phyloP scores from a whole-genome alignment of 2,113 vertebrate species.

The Sminthopsis crassicaudata region DNA sequence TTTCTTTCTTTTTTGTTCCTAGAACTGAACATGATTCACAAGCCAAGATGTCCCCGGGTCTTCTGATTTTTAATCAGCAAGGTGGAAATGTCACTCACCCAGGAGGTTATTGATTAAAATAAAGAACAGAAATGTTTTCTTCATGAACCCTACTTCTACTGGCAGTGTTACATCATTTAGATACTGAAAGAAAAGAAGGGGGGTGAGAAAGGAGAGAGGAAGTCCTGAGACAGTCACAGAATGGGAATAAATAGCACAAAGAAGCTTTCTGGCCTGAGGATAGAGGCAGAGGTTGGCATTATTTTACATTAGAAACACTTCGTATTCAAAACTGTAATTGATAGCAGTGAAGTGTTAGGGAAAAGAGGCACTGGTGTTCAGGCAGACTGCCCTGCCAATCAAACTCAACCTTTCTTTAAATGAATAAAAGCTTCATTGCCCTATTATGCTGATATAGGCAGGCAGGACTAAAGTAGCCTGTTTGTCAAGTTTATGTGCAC shows the following conservation, averaged over 20 bases:
- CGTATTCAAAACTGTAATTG: conserved; percentile 93
- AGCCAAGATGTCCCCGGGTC: conserved; percentile 67
- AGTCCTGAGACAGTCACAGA: conserved; percentile 74
- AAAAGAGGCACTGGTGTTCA: conserved; percentile 82
- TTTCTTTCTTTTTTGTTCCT: conserved; percentile 67
- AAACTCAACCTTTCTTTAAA: conserved; percentile 88
- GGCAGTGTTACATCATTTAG: conserved; percentile 74
- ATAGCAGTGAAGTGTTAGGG: conserved; percentile 88
- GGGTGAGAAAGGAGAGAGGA: conserved; percentile 61
- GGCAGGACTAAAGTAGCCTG: conserved; percentile 86
- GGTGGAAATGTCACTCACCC: conserved; percentile 79
- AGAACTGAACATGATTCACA: conserved; percentile 72
- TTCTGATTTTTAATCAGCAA: conserved; percentile 73
- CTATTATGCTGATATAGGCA: conserved; percentile 87
- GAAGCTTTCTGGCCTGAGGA: conserved; percentile 86
- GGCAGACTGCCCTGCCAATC: conserved; percentile 90
- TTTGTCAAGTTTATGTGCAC: conserved; percentile 88
- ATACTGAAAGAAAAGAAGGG: conserved; percentile 76
- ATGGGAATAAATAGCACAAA: conserved; percentile 80
- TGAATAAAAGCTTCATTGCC: conserved; percentile 89
- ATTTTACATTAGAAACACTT: conserved; percentile 93
- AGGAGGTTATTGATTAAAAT: conserved; percentile 77
- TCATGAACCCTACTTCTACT: conserved; percentile 70
- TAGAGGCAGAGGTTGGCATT: conserved; percentile 88
- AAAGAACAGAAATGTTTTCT: conserved; percentile 77